Conservation (phyloP, 2,888 invertebrate genomes). For the Drosophila recens region DNA sequence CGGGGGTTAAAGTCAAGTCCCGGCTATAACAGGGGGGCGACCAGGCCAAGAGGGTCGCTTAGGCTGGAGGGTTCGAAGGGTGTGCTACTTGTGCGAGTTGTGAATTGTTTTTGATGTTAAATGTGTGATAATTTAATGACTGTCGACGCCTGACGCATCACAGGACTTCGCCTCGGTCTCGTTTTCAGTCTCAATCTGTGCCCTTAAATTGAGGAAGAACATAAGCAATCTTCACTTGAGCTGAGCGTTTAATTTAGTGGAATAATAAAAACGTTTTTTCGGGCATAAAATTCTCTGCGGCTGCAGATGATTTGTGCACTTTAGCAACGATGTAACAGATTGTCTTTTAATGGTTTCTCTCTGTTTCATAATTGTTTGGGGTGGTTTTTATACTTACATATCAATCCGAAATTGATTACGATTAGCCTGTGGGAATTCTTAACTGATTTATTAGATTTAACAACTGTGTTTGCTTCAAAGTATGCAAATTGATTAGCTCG, state of each 20-base stretch:
- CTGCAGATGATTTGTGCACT: conserved; percentile 78
- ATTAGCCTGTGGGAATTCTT: conserved; percentile 16
- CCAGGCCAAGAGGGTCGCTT: conserved; percentile 20
- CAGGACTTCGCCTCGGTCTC: conserved; percentile 30
- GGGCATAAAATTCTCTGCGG: conserved; percentile 71
- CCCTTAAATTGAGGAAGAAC: conserved; percentile 42
- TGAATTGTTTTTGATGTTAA: conserved; percentile 84
- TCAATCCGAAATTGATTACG: conserved; percentile 8
- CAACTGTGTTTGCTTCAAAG: background rate
- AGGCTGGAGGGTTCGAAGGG: conserved; percentile 36
- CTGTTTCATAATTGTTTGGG: conserved; percentile 12
- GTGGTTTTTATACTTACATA: conserved; percentile 22
- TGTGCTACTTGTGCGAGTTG: conserved; percentile 64
- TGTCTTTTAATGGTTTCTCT: conserved; percentile 72
- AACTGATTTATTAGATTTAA: conserved; percentile 4
- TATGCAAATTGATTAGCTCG: conserved; percentile 8
- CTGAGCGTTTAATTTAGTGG: conserved; percentile 78
- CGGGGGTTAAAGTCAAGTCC: conserved; percentile 74
- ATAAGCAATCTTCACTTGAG: conserved; percentile 57
- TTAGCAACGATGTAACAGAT: conserved; percentile 74
- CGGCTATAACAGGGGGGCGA: conserved; percentile 19
- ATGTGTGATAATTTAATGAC: conserved; percentile 85
- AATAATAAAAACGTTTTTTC: conserved; percentile 81
- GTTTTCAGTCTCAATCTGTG: conserved; percentile 12
- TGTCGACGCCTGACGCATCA: conserved; percentile 78